These are phyloP conservation scores for Papilio glaucus DNA, from an alignment of 1,140 invertebrate species.

Conservation along the genomic window DNA sequence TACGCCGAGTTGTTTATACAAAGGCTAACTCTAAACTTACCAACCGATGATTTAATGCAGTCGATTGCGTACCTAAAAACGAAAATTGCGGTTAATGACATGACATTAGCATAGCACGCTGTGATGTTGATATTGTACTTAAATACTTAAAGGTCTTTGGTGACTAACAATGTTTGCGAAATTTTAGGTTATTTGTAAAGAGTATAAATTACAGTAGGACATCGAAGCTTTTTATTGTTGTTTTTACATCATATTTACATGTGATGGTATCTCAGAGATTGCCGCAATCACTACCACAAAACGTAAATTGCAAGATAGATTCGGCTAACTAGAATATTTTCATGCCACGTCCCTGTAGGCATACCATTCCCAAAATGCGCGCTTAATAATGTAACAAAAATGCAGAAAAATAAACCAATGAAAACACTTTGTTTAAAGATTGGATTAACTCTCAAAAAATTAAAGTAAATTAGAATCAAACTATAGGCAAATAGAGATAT, in stretches of 20 bases:
- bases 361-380: too few species aligned
- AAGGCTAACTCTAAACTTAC: constrained; percentile 33
- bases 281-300: background rate
- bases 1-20: constrained; percentile 24
- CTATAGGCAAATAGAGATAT: too few species aligned
- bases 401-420: too few species aligned
- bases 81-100: constrained; percentile 30
- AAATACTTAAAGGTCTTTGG: constrained; percentile 22
- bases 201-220: constrained; percentile 9
- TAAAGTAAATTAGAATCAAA: too few species aligned
- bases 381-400: too few species aligned
- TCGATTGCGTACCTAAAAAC: constrained; percentile 33
- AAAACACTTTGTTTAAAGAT: too few species aligned
- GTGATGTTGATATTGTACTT: constrained; percentile 22
- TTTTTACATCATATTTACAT: background rate
- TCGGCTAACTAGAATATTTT: too few species aligned
- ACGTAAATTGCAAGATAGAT: background rate
- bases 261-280: background rate
- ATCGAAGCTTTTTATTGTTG: background rate
- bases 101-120: constrained; percentile 16
- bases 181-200: constrained; percentile 14
- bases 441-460: too few species aligned
- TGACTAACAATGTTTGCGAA: background rate
- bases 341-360: too few species aligned
- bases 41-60: constrained; percentile 18